phyloP scores from a whole-genome alignment of 2,113 vertebrate genomes.

The Oceanodroma tethys region DNA sequence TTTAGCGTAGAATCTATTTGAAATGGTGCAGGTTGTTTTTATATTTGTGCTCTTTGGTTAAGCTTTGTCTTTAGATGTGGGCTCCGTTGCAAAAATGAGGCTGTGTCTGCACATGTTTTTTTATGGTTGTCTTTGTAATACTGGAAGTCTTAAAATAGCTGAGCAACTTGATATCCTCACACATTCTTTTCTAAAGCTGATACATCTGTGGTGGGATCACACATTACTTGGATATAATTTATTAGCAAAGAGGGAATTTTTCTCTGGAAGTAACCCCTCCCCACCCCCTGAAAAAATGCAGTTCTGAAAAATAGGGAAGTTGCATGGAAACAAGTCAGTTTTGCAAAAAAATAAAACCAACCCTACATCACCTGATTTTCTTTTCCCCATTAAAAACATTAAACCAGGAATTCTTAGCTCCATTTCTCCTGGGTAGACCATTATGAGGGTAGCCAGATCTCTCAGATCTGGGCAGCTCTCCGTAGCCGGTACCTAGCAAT shows the following conservation, averaged over 20 bases:
- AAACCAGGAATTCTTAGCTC: not conserved
- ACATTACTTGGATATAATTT: not conserved
- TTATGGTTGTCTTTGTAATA: constrained; percentile 38
- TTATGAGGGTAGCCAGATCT: not conserved
- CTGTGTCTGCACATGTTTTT: constrained; percentile 7
- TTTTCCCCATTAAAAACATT: not conserved
- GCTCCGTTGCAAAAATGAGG: not conserved
- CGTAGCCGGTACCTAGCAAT: not conserved
- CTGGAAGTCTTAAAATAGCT: constrained; percentile 54
- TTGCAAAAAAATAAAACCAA: not conserved
- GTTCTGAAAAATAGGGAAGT: not conserved
- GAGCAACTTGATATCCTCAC: constrained; percentile 10
- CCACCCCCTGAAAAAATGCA: rapidly evolving
- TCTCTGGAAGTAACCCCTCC: not conserved
- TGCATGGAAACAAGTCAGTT: not conserved
- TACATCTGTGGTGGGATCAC: constrained; percentile 22
- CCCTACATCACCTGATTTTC: not conserved
- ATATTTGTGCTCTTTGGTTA: not conserved
- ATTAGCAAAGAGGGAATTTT: not conserved
- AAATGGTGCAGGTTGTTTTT: not conserved
- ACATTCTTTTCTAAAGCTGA: constrained; percentile 32
- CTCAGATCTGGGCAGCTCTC: not conserved
- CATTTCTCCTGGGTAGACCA: not conserved
- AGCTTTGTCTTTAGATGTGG: not conserved
- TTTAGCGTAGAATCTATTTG: not conserved